phyloP scores from a whole-genome alignment of 2,113 vertebrate genomes.

The Egretta garzetta region DNA sequence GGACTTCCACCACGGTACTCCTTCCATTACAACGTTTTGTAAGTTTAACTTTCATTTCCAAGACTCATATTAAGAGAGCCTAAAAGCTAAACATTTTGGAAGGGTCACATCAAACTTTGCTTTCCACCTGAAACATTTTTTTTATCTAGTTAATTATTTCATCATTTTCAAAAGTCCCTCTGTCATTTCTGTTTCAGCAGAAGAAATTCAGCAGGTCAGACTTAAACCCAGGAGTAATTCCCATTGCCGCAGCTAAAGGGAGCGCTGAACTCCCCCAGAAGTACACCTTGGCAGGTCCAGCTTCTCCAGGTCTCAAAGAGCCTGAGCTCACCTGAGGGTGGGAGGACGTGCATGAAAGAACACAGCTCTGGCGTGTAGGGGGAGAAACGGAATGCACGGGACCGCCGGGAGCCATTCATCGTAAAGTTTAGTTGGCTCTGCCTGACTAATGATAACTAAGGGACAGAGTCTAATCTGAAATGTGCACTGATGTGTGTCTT shows the following conservation, averaged over 20 bases:
- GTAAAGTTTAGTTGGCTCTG: constrained; percentile 46
- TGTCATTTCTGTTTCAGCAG: not conserved
- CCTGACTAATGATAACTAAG: constrained; percentile 59
- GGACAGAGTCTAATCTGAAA: constrained; percentile 49
- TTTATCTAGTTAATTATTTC: not conserved
- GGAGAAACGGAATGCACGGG: not conserved
- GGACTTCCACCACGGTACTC: not conserved
- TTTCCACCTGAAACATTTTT: not conserved
- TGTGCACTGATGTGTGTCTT: constrained; percentile 28
- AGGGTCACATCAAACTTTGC: not conserved
- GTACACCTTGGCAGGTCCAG: not conserved
- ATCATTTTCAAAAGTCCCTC: not conserved
- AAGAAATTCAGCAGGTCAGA: not conserved
- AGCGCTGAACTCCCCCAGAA: not conserved
- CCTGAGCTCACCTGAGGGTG: not conserved
- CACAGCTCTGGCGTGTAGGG: not conserved
- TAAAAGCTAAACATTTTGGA: not conserved
- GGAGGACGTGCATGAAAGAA: not conserved
- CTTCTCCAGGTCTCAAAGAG: not conserved
- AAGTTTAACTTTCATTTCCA: not conserved
- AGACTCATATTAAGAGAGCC: not conserved
- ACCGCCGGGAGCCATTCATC: not conserved
- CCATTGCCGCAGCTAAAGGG: not conserved
- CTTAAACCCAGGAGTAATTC: not conserved
- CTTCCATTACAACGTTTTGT: not conserved